phyloP scores from a whole-genome alignment of 2,113 vertebrate genomes.

The Grus americana region DNA sequence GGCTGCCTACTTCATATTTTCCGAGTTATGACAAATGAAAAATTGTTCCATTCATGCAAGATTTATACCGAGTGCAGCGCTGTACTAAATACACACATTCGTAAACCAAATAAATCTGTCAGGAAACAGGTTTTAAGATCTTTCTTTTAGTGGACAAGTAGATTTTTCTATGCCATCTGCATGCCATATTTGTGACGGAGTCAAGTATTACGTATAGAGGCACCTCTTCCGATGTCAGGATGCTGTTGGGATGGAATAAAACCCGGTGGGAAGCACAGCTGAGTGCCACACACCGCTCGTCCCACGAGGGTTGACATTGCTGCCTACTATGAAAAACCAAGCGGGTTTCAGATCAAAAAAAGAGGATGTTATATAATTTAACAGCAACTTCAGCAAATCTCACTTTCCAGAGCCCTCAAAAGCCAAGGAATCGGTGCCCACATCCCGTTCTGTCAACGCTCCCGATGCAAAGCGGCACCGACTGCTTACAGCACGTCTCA shows the following conservation, averaged over 20 bases:
- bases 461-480: rapidly evolving
- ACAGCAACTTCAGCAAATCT: background rate
- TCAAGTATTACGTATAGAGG: rapidly evolving
- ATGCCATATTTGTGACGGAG: background rate
- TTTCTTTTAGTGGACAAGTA: background rate
- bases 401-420: background rate
- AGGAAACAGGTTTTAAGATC: background rate
- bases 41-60: rapidly evolving
- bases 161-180: background rate
- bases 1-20: background rate
- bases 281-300: rapidly evolving
- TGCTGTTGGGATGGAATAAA: background rate
- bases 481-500: rapidly evolving
- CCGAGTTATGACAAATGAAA: background rate
- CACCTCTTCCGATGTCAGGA: background rate
- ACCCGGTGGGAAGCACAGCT: rapidly evolving
- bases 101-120: background rate
- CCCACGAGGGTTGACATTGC: rapidly evolving
- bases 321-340: rapidly evolving
- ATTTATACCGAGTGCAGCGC: rapidly evolving
- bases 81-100: background rate
- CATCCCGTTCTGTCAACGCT: background rate
- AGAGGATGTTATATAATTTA: background rate
- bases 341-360: background rate
- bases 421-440: background rate